phyloP scores from a whole-genome alignment of 2,113 vertebrate genomes.

The Collichthys lucidus region DNA sequence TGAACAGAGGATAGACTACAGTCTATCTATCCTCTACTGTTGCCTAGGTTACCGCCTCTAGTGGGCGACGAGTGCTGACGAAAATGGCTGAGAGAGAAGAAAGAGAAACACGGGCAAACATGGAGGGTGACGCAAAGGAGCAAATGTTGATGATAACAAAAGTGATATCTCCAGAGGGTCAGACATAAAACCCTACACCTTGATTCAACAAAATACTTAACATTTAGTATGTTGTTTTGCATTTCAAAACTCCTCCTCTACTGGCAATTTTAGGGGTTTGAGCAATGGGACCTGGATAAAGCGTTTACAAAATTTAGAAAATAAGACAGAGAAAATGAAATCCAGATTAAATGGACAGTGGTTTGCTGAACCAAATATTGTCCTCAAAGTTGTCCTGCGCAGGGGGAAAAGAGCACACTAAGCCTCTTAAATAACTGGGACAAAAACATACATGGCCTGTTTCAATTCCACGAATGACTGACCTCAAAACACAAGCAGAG shows the following conservation, averaged over 20 bases:
- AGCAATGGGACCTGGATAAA: neutral
- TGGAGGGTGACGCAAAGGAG: slow-evolving; percentile 7
- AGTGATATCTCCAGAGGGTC: neutral
- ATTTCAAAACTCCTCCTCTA: neutral
- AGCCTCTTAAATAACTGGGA: slow-evolving; percentile 63
- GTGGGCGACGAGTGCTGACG: slow-evolving; percentile 44
- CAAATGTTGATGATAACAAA: slow-evolving; percentile 28
- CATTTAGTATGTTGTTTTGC: neutral
- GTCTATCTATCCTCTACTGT: slow-evolving; percentile 56
- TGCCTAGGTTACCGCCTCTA: slow-evolving; percentile 70
- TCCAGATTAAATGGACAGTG: slow-evolving; percentile 30
- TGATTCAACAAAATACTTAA: neutral
- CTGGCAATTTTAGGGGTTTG: neutral
- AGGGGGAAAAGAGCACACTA: slow-evolving; percentile 41
- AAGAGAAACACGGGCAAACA: slow-evolving; percentile 34
- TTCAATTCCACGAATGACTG: slow-evolving; percentile 49
- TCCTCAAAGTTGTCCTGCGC: slow-evolving; percentile 23
- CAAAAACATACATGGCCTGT: slow-evolving; percentile 46
- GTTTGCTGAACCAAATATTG: slow-evolving; percentile 36
- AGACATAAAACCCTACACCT: neutral
- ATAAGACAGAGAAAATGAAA: neutral
- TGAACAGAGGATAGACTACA: slow-evolving; percentile 39
- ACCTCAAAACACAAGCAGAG: slow-evolving; percentile 38
- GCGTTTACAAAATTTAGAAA: neutral
- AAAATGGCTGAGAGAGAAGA: slow-evolving; percentile 27